Percentiles rank a stretch among this genome's conserved stretches.
These are phyloP conservation scores for Esox masquinongy DNA, from an alignment of 2,797 vertebrate genomes.

Conservation along the genomic window DNA sequence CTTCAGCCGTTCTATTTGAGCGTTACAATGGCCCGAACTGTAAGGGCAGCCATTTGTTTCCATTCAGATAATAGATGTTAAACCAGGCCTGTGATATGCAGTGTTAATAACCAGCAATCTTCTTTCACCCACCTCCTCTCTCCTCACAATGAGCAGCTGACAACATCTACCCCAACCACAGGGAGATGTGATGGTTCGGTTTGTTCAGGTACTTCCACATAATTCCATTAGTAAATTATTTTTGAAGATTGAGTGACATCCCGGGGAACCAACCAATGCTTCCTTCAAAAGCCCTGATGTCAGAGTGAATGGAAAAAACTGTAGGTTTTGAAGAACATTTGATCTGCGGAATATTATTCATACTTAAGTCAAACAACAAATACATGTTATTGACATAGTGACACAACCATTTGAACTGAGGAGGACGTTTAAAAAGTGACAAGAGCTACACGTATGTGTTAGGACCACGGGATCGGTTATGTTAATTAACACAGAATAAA, in stretches of 20 bases:
- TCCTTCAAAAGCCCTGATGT: constrained; percentile 44
- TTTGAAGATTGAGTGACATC: constrained; percentile 25
- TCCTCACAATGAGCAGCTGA: constrained; percentile 25
- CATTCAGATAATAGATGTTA: constrained; percentile 32
- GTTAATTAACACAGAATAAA: constrained; percentile 18
- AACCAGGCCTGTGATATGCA: constrained; percentile 30
- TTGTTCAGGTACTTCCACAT: constrained; percentile 22
- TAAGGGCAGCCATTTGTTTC: constrained; percentile 17
- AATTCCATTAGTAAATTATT: constrained; percentile 39
- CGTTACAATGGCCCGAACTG: not conserved
- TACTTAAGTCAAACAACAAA: constrained; percentile 27
- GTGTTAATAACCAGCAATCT: constrained; percentile 1
- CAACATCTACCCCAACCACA: constrained; percentile 13
- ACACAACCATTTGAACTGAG: constrained; percentile 15
- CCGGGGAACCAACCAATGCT: constrained; percentile 30
- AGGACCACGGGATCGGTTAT: constrained; percentile 11
- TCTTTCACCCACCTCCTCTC: not conserved
- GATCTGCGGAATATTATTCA: not conserved
- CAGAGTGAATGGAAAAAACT: constrained; percentile 37
- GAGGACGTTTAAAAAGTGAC: constrained; percentile 9
- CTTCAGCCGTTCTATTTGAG: not conserved
- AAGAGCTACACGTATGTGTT: not conserved
- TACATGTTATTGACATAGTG: constrained; percentile 23
- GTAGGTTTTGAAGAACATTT: not conserved
- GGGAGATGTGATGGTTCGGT: constrained; percentile 12